phyloP scores from a whole-genome alignment of 2,113 vertebrate species.

The Sminthopsis crassicaudata region DNA sequence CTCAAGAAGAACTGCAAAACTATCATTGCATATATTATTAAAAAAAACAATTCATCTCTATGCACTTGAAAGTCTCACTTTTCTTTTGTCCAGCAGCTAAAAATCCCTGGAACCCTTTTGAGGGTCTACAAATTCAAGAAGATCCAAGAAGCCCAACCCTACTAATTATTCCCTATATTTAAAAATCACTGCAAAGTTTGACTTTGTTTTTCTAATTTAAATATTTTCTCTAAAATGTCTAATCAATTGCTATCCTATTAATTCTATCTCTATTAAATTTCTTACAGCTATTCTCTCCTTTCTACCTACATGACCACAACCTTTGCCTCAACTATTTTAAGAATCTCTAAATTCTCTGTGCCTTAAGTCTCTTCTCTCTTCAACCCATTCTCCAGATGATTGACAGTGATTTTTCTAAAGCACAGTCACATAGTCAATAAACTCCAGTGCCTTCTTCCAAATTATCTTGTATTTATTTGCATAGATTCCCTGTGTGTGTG shows the following conservation, averaged over 20 bases:
- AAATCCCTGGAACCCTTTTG: not conserved
- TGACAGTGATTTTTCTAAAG: not conserved
- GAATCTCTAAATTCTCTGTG: not conserved
- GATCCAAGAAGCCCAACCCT: not conserved
- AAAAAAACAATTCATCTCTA: not conserved
- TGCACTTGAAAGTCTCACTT: not conserved
- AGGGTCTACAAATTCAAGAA: not conserved
- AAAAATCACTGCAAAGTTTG: not conserved
- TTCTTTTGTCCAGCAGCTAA: not conserved
- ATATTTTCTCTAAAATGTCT: not conserved
- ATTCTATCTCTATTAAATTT: not conserved
- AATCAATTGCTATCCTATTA: not conserved
- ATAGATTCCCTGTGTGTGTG: not conserved
- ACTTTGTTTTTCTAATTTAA: not conserved
- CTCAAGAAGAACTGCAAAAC: conserved; percentile 95
- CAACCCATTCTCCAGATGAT: not conserved
- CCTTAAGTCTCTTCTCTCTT: not conserved
- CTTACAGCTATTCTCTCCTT: not conserved
- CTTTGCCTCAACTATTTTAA: not conserved
- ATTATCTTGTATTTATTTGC: not conserved
- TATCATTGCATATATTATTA: conserved; percentile 60
- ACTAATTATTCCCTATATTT: not conserved
- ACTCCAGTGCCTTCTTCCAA: not conserved
- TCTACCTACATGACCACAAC: not conserved
- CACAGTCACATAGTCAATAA: not conserved